Conservation (phyloP, 1,140 invertebrate genomes). For the Tetranychus urticae region DNA sequence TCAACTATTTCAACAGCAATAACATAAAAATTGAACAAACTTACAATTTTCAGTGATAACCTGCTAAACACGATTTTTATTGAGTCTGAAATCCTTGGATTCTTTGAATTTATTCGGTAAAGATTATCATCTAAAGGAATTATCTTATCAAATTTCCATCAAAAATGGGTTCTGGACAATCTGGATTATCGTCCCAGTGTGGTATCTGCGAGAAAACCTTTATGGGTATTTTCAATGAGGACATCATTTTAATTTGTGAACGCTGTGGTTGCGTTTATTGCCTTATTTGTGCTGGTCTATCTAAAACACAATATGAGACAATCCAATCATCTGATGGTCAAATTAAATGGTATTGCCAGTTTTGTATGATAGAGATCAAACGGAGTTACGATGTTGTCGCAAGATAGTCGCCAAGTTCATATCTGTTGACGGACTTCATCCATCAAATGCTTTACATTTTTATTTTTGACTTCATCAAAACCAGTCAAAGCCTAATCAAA, state of each 20-base stretch:
- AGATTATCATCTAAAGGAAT: no score
- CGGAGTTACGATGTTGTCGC: background rate
- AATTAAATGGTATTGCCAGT: constrained; percentile 2
- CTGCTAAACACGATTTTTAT: no score
- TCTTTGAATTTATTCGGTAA: no score
- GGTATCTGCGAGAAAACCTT: constrained; percentile 2
- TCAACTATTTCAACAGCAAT: no score
- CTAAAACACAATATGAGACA: background rate
- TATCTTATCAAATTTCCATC: no score
- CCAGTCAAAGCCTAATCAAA: no score
- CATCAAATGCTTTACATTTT: no score
- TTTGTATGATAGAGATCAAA: constrained; percentile 1
- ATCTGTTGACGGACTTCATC: no score
- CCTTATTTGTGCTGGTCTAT: background rate
- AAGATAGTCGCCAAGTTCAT: background rate
- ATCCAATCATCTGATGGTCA: background rate
- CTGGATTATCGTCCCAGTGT: background rate
- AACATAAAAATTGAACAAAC: no score
- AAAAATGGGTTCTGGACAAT: background rate
- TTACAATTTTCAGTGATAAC: no score
- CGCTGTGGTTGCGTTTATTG: constrained; percentile 3
- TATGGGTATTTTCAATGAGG: constrained; percentile 1
- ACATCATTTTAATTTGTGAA: background rate
- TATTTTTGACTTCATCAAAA: no score
- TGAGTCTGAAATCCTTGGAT: no score